Percentiles rank a stretch among this genome's conserved stretches.
Conservation (phyloP, 2,797 vertebrate species). For the Cryptoprocta ferox region DNA sequence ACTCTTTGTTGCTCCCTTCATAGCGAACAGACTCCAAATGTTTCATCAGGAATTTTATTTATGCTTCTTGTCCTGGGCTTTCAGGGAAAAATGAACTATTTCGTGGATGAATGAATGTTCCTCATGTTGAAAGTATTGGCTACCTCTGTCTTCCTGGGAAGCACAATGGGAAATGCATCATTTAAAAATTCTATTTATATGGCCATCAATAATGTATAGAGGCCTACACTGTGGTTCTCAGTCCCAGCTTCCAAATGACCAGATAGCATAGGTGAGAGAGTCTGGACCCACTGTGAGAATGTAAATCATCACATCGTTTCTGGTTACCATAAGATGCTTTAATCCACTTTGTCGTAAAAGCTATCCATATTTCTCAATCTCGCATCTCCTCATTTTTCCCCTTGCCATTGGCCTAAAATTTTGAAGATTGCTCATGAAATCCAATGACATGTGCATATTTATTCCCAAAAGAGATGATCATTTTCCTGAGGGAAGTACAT, state of each 20-base stretch:
- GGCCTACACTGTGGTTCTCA: background rate
- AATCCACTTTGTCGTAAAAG: background rate
- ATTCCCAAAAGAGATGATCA: too few relatives aligned
- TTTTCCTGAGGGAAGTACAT: background rate
- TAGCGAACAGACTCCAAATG: background rate
- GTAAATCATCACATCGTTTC: background rate
- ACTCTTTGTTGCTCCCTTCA: background rate
- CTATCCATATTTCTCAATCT: background rate
- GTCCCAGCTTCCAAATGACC: background rate
- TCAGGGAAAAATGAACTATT: background rate
- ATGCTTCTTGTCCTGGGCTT: background rate
- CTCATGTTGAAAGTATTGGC: background rate
- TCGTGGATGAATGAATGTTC: background rate
- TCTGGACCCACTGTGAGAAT: background rate
- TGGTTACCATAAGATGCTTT: background rate
- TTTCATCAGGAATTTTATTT: background rate
- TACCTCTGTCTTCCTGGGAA: background rate
- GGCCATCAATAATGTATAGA: background rate
- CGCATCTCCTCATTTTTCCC: background rate
- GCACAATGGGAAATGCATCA: background rate
- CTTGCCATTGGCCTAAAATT: background rate
- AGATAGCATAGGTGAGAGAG: background rate
- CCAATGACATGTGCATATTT: background rate
- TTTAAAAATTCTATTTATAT: background rate
- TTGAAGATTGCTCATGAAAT: background rate